Evolutionary conservation across 1,140 invertebrate genomes (phyloP), one percentile per base, ranked within the genome.

Genomic region (Cylas formicarius): DNA sequence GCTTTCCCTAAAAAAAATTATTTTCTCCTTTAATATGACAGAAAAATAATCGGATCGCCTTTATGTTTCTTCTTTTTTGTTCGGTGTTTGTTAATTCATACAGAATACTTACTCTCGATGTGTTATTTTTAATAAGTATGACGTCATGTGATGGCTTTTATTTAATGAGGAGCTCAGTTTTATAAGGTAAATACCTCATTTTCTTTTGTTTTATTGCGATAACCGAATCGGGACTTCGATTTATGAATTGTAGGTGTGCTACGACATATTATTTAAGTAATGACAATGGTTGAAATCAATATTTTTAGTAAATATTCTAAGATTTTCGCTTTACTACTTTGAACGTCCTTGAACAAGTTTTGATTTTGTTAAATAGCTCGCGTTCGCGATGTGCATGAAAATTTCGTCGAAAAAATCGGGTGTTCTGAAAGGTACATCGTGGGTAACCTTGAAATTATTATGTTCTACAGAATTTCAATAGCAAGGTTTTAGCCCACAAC

Each of bases 141-240:
- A 57, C 56, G 56, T 57, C 56, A 57, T 57, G 49, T 55, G 56
- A 57, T 57, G 52, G 55, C 49, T 47, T 38, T 39, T 44, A 34
- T 41, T 53, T 53, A 36, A 52, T 57, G 52, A 52, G 48, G 52
- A 51, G 38, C 49, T 33, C 48, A 39, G 46, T 44, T 28, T 54
- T 44, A 45, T 48, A 38, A 56, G 48, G 50, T 53, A 53, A 50
- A 46, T 50, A 44, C 19, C 20, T 29, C 10, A 34, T 31, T 43
- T 33, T 43, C 22, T 34, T 8, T 34, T 31, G 8, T 29, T 26
- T 29, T 41, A 26, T 8, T 41, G 11, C 6, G 11, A 24, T 41
- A 13, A 21, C 13, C 4, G 5, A 7, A 17, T 18, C 6, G 11
- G 19, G 19, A 31, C 28, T 13, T 31, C 9, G 13, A 18, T 36